phyloP scores from a whole-genome alignment of 2,113 vertebrate genomes.

The Halcyon malimbica region DNA sequence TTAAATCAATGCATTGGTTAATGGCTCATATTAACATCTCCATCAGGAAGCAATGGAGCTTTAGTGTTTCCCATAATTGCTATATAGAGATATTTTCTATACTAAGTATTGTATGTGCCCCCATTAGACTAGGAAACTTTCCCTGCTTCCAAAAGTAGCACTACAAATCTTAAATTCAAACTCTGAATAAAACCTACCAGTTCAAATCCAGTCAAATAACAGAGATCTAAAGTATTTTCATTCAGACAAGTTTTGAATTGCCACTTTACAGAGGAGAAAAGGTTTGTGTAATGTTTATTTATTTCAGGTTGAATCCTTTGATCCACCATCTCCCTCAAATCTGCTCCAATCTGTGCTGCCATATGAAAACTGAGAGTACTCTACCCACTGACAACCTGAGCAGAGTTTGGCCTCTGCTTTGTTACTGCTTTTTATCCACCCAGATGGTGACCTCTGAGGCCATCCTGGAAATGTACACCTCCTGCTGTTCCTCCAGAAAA shows the following conservation, averaged over 20 bases:
- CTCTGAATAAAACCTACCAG: background rate
- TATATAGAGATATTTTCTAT: background rate
- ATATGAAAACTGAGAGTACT: background rate
- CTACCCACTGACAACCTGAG: background rate
- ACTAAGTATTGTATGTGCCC: background rate
- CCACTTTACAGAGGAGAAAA: background rate
- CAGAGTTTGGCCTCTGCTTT: background rate
- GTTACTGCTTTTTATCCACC: background rate
- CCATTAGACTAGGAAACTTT: background rate
- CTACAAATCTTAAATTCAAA: background rate
- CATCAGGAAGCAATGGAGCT: background rate
- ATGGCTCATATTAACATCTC: constrained; percentile 6
- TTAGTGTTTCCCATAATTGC: background rate
- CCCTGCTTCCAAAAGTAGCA: background rate
- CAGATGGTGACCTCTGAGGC: fast-evolving
- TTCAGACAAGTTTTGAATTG: background rate
- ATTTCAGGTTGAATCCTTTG: background rate
- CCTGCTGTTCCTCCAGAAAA: background rate
- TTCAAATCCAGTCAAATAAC: background rate
- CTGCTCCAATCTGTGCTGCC: background rate
- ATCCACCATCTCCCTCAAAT: fast-evolving
- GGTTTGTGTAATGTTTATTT: background rate
- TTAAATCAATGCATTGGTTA: background rate
- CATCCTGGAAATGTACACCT: fast-evolving
- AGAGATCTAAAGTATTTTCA: background rate